phyloP scores from a whole-genome alignment of 2,888 invertebrate species.

The Leucania comma region DNA sequence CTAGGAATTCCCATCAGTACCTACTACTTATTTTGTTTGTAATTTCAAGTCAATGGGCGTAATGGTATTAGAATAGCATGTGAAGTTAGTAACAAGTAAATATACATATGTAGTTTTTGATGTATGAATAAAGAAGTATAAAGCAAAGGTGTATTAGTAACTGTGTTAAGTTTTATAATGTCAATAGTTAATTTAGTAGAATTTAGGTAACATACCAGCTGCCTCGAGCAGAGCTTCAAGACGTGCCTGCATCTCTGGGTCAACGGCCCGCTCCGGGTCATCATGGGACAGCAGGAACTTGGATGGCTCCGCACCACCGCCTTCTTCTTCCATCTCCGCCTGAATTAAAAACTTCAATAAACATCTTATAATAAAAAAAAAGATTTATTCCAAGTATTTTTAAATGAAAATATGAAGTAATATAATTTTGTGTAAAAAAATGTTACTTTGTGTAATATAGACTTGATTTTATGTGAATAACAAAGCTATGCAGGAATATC shows the following conservation, averaged over 20 bases:
- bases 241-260: slow-evolving; percentile 97
- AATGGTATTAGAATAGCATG: neutral
- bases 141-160: neutral
- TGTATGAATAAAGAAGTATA: neutral
- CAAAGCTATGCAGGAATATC: slow-evolving; percentile 1
- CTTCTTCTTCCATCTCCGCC: slow-evolving; percentile 90
- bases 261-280: slow-evolving; percentile 93
- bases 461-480: slow-evolving; percentile 17
- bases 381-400: neutral
- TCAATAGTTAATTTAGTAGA: neutral
- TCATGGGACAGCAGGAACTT: slow-evolving; percentile 90
- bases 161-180: slow-evolving; percentile 7
- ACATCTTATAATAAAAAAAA: neutral
- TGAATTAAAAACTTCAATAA: slow-evolving; percentile 65
- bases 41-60: neutral
- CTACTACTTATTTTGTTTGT: neutral
- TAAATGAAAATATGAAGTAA: neutral
- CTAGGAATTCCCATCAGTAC: neutral
- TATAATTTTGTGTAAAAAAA: neutral
- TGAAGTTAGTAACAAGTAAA: slow-evolving; percentile 2
- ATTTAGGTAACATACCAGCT: slow-evolving; percentile 90
- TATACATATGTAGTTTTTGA: neutral
- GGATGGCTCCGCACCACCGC: slow-evolving; percentile 85
- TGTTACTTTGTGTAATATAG: slow-evolving; percentile 9
- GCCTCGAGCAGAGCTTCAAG: slow-evolving; percentile 98